A percentile compares a stretch with the other conserved stretches of the same genome.
Conservation (phyloP, 2,113 vertebrate genomes). For the Sceloporus undulatus region DNA sequence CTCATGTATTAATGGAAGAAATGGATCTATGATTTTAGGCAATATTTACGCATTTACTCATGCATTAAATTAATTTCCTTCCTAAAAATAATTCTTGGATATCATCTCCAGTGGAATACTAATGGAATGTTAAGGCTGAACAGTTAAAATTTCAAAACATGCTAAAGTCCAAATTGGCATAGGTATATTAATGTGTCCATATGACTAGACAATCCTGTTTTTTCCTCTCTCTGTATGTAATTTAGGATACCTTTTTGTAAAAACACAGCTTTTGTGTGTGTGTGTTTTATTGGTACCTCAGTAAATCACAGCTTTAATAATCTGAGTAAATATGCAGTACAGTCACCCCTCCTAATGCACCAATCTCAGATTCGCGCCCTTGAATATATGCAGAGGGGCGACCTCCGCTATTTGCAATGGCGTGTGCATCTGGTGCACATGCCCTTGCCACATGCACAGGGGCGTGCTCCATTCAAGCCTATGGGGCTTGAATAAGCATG, state of each 20-base stretch:
- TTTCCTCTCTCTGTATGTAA: background rate
- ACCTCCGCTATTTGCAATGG: too few species aligned
- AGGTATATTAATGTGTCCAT: background rate
- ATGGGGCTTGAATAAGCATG: too few species aligned
- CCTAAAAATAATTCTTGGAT: constrained; percentile 24
- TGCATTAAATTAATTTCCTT: constrained; percentile 20
- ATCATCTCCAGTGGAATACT: constrained; percentile 26
- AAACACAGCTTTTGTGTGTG: background rate
- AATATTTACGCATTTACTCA: constrained; percentile 15
- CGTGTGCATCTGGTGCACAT: too few species aligned
- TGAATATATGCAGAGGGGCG: too few species aligned
- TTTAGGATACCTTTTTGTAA: background rate
- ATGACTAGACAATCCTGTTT: background rate
- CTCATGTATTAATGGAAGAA: constrained; percentile 9
- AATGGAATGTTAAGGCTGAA: constrained; percentile 25
- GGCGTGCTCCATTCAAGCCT: too few species aligned
- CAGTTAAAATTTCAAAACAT: background rate
- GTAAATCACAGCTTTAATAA: background rate
- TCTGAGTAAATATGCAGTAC: background rate
- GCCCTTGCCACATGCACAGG: too few species aligned
- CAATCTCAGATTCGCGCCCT: too few species aligned
- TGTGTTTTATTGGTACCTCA: background rate
- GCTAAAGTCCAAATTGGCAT: background rate
- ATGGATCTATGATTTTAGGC: background rate
- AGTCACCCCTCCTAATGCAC: too few species aligned